Evolutionary conservation across 2,797 vertebrate genomes (phyloP).

Genomic region (Danio tinwini): DNA sequence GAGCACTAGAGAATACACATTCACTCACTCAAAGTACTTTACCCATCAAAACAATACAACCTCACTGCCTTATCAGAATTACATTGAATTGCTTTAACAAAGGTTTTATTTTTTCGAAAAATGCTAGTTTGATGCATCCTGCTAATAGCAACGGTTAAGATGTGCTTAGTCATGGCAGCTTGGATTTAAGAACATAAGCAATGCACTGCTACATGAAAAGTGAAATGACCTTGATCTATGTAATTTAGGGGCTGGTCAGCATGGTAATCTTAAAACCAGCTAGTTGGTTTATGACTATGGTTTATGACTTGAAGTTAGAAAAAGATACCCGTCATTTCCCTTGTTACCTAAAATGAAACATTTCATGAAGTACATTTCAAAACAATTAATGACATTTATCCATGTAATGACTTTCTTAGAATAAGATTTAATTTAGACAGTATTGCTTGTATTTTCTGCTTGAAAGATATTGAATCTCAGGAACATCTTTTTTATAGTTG

Average conservation of each 20-base stretch:
- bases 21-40: conserved; percentile 22
- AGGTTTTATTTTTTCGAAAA: conserved; percentile 15
- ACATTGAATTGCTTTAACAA: conserved; percentile 17
- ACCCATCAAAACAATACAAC: conserved; percentile 30
- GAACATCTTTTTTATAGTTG: too few relatives aligned
- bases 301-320: too few relatives aligned
- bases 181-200: conserved; percentile 22
- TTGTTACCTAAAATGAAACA: too few relatives aligned
- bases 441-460: too few relatives aligned
- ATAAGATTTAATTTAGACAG: too few relatives aligned
- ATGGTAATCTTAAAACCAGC: background rate
- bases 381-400: too few relatives aligned
- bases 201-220: conserved; percentile 16
- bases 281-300: background rate
- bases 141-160: conserved; percentile 1
- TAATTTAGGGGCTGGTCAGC: background rate
- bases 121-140: conserved; percentile 23
- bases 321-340: too few relatives aligned
- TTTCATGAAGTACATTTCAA: too few relatives aligned
- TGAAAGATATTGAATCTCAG: too few relatives aligned
- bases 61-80: conserved; percentile 39
- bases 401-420: too few relatives aligned
- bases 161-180: conserved; percentile 39
- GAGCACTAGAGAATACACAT: conserved; percentile 35
- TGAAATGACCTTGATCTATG: background rate